Conservation (phyloP, 2,888 invertebrate genomes). For the Vanessa cardui region DNA sequence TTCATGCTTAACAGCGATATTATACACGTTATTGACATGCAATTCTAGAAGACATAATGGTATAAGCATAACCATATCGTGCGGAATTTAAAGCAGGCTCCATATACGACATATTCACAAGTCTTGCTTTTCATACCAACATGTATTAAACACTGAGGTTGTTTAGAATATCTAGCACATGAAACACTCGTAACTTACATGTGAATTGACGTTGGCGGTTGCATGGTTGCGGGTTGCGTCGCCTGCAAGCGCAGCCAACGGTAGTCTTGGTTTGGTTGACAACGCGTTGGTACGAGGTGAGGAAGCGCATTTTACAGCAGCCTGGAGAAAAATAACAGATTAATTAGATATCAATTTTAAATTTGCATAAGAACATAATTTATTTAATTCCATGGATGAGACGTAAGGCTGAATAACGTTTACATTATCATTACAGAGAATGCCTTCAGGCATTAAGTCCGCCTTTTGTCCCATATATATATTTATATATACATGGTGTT, state of each 20-base stretch:
- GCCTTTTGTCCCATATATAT: too few relatives aligned
- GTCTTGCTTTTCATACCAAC: conserved; percentile 14
- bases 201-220: conserved; percentile 78
- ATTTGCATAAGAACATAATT: neutral
- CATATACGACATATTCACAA: conserved; percentile 25
- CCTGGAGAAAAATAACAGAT: conserved; percentile 53
- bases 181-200: conserved; percentile 61
- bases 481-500: too few relatives aligned
- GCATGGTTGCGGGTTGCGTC: conserved; percentile 74
- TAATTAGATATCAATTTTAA: neutral
- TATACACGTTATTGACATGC: conserved; percentile 8
- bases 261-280: conserved; percentile 76
- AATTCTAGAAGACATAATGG: conserved; percentile 11
- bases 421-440: too few relatives aligned
- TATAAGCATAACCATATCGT: conserved; percentile 19
- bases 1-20: conserved; percentile 6
- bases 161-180: neutral
- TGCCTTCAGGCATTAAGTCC: too few relatives aligned
- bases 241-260: conserved; percentile 70
- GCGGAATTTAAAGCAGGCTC: conserved; percentile 24
- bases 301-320: conserved; percentile 80
- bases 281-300: conserved; percentile 78
- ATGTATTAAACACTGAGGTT: conserved; percentile 8
- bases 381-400: too few relatives aligned
- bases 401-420: too few relatives aligned